These are phyloP conservation scores for Pipistrellus pipistrellus DNA, from an alignment of 2,797 vertebrate species.

Conservation along the genomic window DNA sequence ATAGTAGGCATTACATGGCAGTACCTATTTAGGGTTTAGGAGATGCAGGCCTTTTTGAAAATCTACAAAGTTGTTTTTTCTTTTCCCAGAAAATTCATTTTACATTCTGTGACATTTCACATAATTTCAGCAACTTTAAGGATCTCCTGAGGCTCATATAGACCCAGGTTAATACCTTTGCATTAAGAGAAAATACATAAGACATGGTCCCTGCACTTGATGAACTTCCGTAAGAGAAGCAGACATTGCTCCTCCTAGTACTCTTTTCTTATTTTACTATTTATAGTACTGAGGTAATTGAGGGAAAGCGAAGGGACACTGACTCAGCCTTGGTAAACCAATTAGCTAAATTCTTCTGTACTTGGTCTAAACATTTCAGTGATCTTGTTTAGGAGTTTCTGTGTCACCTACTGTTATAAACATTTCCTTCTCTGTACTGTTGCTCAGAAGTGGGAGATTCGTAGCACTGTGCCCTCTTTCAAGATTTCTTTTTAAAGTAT, in stretches of 20 bases:
- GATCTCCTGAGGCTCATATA: not conserved
- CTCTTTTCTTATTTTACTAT: not conserved
- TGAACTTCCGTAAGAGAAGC: constrained; percentile 22
- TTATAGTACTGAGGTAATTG: not conserved
- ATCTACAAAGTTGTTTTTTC: constrained; percentile 5
- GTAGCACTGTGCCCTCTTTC: not conserved
- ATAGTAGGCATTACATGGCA: not conserved
- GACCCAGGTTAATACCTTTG: not conserved
- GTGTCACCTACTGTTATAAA: not conserved
- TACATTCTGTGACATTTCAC: not conserved
- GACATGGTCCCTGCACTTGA: not conserved
- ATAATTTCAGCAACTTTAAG: constrained; percentile 25
- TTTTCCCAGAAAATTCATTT: constrained; percentile 49
- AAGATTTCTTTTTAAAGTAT: not conserved
- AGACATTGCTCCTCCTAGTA: not conserved
- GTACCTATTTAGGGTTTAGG: not conserved
- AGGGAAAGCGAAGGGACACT: not conserved
- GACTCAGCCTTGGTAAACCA: not conserved
- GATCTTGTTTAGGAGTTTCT: not conserved
- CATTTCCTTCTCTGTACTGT: not conserved
- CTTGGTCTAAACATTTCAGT: not conserved
- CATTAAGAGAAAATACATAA: not conserved
- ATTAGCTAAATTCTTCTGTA: not conserved
- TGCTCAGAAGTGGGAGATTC: not conserved
- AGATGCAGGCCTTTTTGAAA: not conserved